Base-by-base conservation (phyloP, 1,140 invertebrate species). In the Trinorchestia longiramus region DNA sequence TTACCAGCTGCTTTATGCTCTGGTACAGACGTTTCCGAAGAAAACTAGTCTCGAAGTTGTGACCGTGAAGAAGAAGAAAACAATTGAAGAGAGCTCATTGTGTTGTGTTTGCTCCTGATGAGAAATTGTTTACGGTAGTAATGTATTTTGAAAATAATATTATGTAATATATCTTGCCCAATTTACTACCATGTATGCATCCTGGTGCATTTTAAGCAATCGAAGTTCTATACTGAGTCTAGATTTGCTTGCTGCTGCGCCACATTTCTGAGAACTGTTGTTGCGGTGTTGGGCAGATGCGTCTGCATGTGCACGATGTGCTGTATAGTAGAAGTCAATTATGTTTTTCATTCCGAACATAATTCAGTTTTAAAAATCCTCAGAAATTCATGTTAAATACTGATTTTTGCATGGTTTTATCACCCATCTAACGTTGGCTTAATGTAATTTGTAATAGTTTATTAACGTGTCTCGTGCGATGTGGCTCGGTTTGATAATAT, bases 11-110 rank as follows among this genome's bases (percentile, higher is more conserved):
- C 62, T 19, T 3, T 19, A 23, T 36, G 28, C 62, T 77, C 62
- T 77, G 62, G 15, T 77, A 77, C 15, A 77, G 62, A 77, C 62
- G 28, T 77, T 77, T 77, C 62, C 62, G 62, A 77, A 77, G 62
- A 77, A 77, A 77, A 23, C 15, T 77, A 77, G 88, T 90, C 44
- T 15, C 44, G 17, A 8, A 45, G 92, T 47, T 19, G 0, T 47
- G 92, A 94, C 92, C 19, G 47, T 94, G 43, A 45, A 94, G 92
- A 94, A 94, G 8, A 94, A 94, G 92, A 94, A 94, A 43, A 94
- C 92, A 94, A 94, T 43, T 94, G 43, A n/a, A 45, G 43, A 36
- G 44, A 47, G 92, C 44, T 94, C 92, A 94, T 94, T 94, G 92
- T 94, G 43, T 94, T 42, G 43, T 44, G 92, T 94, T 47, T 43